Base-by-base conservation (phyloP, 2,888 invertebrate species). In the Rhingia campestris region DNA sequence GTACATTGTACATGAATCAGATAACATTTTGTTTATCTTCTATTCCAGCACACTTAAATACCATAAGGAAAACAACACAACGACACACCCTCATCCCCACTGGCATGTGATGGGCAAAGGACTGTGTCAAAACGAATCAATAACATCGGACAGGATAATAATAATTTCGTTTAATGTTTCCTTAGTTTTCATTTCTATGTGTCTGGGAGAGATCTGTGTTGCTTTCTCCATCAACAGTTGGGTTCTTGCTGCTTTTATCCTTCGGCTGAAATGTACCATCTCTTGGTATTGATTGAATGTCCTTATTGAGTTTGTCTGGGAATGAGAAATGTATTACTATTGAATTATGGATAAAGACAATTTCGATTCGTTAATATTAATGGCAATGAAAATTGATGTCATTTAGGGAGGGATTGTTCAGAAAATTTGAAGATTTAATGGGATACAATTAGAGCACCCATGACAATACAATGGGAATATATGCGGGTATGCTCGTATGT, bases 131-230 rank as follows among this genome's bases (percentile, higher is more conserved):
- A 47, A 12, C 37, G 47, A 76, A 69, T 76, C 75, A 61, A 76
- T 76, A 76, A 67, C 67, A 61, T 67, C 75, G 59, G 67, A 67
- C 61, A 69, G 67, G 75, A 76, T 61, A 61, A 67, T 76, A 76
- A 76, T 76, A 76, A 67, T 76, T 67, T 67, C 59, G 61, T 67
- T 76, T 76, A 10, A 69, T 76, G 47, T 43, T 49, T 53, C 10
- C 37, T 49, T 4, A 37, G 30, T 59, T 70, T 63, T 30, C 63
- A n/a, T n/a, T 54, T 37, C 35, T 14, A 5, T 12, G n/a, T 61
- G 22, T 43, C 58, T 12, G 35, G 4, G 14, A 14, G 9, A 10
- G 4, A 12, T 33, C 39, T 22, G 4, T 22, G 4, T 56, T 22
- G 30, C 12, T 51, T 3, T 0, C n/a, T n/a, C n/a, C n/a, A n/a